Evolutionary conservation across 2,888 invertebrate genomes (phyloP).

Genomic region (Neoaliturus tenellus): DNA sequence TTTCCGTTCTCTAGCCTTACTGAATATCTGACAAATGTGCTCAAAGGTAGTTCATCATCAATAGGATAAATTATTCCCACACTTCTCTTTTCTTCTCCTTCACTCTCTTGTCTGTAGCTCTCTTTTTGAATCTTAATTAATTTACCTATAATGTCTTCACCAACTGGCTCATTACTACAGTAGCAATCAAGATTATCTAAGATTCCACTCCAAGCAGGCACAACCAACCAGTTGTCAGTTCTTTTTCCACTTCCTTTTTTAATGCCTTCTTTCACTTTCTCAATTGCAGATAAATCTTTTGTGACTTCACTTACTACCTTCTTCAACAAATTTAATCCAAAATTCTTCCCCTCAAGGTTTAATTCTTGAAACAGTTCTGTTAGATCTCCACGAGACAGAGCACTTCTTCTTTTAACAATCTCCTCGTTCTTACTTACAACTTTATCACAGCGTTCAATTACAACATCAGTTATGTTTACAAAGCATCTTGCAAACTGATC

Average conservation of each 20-base stretch:
- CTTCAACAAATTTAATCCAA: neutral
- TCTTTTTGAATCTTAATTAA: no score
- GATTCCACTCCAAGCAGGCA: neutral
- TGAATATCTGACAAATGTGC: no score
- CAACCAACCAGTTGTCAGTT: neutral
- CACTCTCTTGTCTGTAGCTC: no score
- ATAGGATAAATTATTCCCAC: no score
- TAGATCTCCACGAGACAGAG: neutral
- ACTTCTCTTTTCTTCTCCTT: no score
- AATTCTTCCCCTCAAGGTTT: neutral
- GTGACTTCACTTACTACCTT: neutral
- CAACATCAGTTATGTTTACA: neutral
- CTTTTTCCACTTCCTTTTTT: no score
- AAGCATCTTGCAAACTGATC: neutral
- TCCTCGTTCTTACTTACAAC: neutral
- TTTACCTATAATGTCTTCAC: no score
- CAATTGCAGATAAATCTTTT: neutral
- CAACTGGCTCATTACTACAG: neutral
- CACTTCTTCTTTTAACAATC: neutral
- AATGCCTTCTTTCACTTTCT: neutral
- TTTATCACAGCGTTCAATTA: neutral
- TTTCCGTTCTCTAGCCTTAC: no score
- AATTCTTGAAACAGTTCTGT: neutral
- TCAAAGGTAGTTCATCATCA: no score
- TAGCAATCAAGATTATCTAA: neutral